These are phyloP conservation scores for Pantherophis alleghaniensis DNA, from an alignment of 2,797 vertebrate species.

Conservation along the genomic window DNA sequence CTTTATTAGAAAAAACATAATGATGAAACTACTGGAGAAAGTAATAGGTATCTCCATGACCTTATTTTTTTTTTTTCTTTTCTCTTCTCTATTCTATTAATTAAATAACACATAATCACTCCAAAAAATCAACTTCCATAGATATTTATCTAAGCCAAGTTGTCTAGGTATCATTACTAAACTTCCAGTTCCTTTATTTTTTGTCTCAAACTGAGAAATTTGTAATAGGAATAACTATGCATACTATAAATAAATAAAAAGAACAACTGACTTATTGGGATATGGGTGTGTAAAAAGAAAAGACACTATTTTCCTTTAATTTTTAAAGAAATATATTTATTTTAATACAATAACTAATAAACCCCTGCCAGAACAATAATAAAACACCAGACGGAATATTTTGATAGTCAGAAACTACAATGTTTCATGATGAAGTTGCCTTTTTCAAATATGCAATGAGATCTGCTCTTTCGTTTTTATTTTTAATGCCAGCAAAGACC, in stretches of 20 bases:
- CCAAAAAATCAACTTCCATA: neutral
- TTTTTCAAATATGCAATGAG: slow-evolving; percentile 84
- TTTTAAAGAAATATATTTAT: slow-evolving; percentile 46
- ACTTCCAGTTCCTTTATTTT: neutral
- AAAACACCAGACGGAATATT: slow-evolving; percentile 41
- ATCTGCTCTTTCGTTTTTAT: slow-evolving; percentile 83
- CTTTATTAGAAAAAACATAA: neutral
- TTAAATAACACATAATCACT: neutral
- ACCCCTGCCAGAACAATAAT: slow-evolving; percentile 36
- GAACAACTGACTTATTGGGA: neutral
- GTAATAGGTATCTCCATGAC: neutral
- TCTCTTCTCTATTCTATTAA: neutral
- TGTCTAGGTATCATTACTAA: neutral
- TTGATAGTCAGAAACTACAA: slow-evolving; percentile 28
- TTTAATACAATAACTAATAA: slow-evolving; percentile 39
- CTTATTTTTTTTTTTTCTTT: neutral
- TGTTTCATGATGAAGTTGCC: slow-evolving; percentile 71
- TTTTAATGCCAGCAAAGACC: slow-evolving; percentile 87
- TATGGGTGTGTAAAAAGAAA: neutral
- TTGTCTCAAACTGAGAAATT: neutral
- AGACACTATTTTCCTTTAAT: neutral
- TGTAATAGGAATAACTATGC: neutral
- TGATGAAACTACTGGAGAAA: neutral
- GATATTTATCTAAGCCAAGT: neutral
- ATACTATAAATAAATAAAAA: neutral